These are phyloP conservation scores for Ylistrum balloti DNA, from an alignment of 1,140 invertebrate species.

Conservation along the genomic window DNA sequence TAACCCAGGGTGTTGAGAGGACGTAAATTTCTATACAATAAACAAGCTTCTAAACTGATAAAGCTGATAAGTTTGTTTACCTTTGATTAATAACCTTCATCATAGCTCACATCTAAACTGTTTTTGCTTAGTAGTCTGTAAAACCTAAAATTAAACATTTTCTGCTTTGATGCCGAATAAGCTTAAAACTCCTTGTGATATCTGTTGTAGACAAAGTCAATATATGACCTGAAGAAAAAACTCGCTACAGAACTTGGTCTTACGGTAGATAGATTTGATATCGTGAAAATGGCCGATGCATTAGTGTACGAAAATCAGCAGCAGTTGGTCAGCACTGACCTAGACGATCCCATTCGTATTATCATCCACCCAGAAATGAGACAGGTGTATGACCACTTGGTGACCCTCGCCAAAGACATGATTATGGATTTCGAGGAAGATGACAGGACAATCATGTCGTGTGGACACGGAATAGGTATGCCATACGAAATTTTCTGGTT, in stretches of 20 bases:
- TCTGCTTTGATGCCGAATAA: too few species aligned
- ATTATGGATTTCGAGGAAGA: neutral
- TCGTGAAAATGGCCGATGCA: neutral
- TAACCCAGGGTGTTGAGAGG: too few species aligned
- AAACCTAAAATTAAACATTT: too few species aligned
- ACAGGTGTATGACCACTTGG: neutral
- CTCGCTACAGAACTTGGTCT: neutral
- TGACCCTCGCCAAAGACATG: neutral
- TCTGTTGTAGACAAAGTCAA: neutral
- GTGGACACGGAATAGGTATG: neutral
- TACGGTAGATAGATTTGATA: neutral
- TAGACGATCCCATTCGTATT: neutral
- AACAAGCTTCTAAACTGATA: too few species aligned
- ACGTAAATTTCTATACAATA: too few species aligned
- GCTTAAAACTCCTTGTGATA: too few species aligned
- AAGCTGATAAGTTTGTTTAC: too few species aligned
- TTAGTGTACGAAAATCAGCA: neutral
- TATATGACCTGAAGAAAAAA: neutral
- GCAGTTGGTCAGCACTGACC: neutral
- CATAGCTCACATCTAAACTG: too few species aligned
- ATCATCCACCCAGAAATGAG: neutral
- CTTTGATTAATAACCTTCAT: too few species aligned
- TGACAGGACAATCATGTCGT: neutral
- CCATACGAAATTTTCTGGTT: too few species aligned
- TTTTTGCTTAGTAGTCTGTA: too few species aligned